Base-by-base conservation (phyloP, 2,113 vertebrate genomes). In the Austrofundulus limnaeus region DNA sequence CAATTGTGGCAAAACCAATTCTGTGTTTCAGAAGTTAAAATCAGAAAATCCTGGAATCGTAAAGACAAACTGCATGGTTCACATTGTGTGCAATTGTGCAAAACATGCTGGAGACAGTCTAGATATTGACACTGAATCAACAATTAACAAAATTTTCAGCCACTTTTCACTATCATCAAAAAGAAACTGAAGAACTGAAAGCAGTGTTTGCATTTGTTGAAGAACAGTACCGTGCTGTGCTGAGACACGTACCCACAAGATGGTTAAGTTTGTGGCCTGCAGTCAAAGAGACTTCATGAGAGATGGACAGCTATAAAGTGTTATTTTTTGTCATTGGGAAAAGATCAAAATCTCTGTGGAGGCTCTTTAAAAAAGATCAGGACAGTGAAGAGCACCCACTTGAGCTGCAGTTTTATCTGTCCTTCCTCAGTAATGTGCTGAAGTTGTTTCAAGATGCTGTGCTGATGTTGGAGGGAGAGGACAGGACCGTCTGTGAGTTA, bases 391-490 rank as follows among this genome's bases (percentile, higher is more conserved):
- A 12, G 6, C 17, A 55, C 17, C 31, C 50, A 11, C 11, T 52
- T 51, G 24, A 57, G 20, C 55, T 66, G 13, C 41, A 72, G 14
- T 23, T 11, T 6, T 54, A 66, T 34, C 41, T 55, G 28, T 1
- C 50, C 8, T 67, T 61, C 45, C 50, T 50, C 34, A 37, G 4
- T 5, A 50, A 49, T 13, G 1, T 21, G 0, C 17, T 74, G 5
- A 66, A 54, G 31, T 21, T 61, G 0, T 54, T 70, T 43, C 49
- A 38, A 25, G 20, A 70, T 28, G 34, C 39, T 55, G 56, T 73
- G 31, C 55, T 53, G 16, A 10, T 47, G 11, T 16, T 66, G 13
- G 61, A 55, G 34, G 12, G 15, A 52, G 1, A 52, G 13, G 39
- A 65, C 1, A 13, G 2, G 28, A 56, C 51, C 2, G 11, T 57